A percentile compares a stretch with the other conserved stretches of the same genome.
Evolutionary conservation across 2,797 vertebrate species (phyloP).

Genomic region (Rousettus madagascariensis): DNA sequence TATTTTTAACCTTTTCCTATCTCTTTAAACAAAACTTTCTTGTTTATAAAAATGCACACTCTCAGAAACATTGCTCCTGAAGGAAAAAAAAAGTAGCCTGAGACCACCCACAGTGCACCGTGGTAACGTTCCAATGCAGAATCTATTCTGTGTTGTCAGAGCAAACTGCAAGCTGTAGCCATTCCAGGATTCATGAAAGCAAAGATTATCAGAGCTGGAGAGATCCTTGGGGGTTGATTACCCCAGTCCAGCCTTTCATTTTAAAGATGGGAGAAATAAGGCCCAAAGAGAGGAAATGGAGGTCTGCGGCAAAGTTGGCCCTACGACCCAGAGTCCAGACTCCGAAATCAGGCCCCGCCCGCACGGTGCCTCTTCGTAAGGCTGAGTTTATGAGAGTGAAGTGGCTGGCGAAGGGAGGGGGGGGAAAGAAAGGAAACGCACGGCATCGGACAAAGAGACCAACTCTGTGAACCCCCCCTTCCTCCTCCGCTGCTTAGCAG

Average conservation of each 20-base stretch:
- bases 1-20: conserved; percentile 28
- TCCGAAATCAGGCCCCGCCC: background rate
- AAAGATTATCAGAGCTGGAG: background rate
- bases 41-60: conserved; percentile 36
- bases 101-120: background rate
- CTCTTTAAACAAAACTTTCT: background rate
- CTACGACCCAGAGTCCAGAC: background rate
- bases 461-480: background rate
- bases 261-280: background rate
- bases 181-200: background rate
- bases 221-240: background rate
- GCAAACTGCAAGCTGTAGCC: background rate
- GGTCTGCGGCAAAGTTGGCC: background rate
- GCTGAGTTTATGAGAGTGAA: background rate
- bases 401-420: background rate
- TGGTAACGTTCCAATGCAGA: background rate
- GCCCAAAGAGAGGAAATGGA: background rate
- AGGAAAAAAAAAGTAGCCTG: background rate
- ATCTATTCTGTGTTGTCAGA: background rate
- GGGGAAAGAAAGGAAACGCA: background rate
- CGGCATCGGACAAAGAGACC: background rate
- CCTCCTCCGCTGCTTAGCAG: background rate
- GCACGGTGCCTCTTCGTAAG: background rate
- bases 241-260: background rate
- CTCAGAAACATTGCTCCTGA: conserved; percentile 31